Base-by-base conservation (phyloP, 2,113 vertebrate species). In the Hepsetus odoe region DNA sequence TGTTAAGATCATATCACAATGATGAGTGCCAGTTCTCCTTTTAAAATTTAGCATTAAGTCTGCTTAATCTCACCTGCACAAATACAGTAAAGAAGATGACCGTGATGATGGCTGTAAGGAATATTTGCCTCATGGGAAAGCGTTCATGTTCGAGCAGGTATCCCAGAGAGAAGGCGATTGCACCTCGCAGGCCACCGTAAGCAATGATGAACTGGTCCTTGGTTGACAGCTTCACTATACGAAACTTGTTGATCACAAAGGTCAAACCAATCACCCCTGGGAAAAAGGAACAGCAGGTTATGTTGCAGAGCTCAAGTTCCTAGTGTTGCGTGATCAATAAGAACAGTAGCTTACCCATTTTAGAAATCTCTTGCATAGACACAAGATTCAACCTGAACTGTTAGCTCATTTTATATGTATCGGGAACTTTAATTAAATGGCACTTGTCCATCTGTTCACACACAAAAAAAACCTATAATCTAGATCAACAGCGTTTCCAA, bases 31-130 rank as follows among this genome's bases (percentile, higher is more conserved):
- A n/a, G n/a, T n/a, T n/a, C n/a, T n/a, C n/a, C n/a, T n/a, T n/a
- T n/a, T n/a, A n/a, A n/a, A n/a, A n/a, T n/a, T n/a, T n/a, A n/a
- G 56, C 26, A 6, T 44, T 44, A 2, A 44, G 42, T 1, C 42
- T 18, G 42, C 42, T 44, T 20, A 49, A n/a, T 30, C 35, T 4
- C 84, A 97, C 98, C 97, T 99, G 98, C 82, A 99, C 97, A 0
- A 99, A 99, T 33, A 99, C 98, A 0, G 98, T 99, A 93, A 99
- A 99, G 93, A 99, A 99, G 91, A 99, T 95, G 71, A 98, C 96
- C 0, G 97, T 99, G 92, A 99, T 99, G 93, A 98, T 96, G 88
- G 97, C 96, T 0, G 97, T 99, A 82, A 99, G 95, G 91, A 99
- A 99, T 92, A 99, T 94, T 24, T 94, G 84, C 71, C 94, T 95